These are phyloP conservation scores for Natrix natrix DNA, from an alignment of 2,797 vertebrate species.

Conservation along the genomic window DNA sequence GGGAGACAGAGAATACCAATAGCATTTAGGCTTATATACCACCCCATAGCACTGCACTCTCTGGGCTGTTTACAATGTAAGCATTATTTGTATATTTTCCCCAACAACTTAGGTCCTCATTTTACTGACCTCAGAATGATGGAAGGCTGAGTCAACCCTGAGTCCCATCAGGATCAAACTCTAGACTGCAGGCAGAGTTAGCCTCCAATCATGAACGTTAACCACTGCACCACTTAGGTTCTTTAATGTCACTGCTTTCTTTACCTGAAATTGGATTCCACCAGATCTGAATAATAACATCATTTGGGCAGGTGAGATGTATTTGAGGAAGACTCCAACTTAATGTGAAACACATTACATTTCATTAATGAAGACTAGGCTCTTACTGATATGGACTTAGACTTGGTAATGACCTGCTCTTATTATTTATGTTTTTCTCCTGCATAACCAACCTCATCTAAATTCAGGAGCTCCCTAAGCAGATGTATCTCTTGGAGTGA, in stretches of 20 bases:
- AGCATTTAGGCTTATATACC: not conserved
- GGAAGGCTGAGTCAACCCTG: not conserved
- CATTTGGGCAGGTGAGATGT: not conserved
- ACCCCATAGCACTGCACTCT: not conserved
- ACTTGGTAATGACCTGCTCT: not conserved
- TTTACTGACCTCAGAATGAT: not conserved
- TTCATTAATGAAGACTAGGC: not conserved
- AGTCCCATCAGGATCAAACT: not conserved
- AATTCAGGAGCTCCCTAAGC: not conserved
- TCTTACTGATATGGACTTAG: not conserved
- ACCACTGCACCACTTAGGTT: not conserved
- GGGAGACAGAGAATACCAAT: not conserved
- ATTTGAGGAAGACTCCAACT: not conserved
- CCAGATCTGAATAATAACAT: not conserved
- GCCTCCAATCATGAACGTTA: not conserved
- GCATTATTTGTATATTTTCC: not conserved
- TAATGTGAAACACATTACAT: not conserved
- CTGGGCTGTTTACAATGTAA: not conserved
- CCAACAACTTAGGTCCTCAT: not conserved
- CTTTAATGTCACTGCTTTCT: not conserved
- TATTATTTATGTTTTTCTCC: not conserved
- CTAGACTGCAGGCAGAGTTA: not conserved
- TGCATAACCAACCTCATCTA: not conserved
- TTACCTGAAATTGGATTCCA: not conserved
- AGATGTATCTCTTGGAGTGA: not conserved